Conservation (phyloP, 2,113 vertebrate genomes). For the Ibidorhyncha struthersii region DNA sequence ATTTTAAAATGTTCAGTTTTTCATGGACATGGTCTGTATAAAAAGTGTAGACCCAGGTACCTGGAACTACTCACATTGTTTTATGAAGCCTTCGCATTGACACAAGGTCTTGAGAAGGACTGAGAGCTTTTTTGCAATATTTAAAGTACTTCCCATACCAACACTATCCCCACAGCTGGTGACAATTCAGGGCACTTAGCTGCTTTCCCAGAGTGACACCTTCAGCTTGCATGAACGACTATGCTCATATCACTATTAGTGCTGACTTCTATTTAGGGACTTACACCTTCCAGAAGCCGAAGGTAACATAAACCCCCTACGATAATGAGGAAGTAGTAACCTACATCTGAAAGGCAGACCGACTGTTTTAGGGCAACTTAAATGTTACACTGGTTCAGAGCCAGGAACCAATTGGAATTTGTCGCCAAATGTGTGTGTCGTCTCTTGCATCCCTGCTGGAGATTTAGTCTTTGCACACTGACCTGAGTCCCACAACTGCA, state of each 20-base stretch:
- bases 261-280: background rate
- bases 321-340: background rate
- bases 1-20: background rate
- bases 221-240: background rate
- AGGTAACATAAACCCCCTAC: background rate
- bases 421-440: background rate
- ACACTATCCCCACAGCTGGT: background rate
- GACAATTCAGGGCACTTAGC: background rate
- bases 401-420: background rate
- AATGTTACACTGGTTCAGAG: background rate
- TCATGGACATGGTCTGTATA: background rate
- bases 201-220: background rate
- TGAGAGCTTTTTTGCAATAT: background rate
- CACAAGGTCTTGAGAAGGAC: accelerated
- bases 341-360: background rate
- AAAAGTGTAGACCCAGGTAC: background rate
- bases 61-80: background rate
- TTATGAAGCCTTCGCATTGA: background rate
- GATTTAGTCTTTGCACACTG: background rate
- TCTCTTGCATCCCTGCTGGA: background rate
- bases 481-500: background rate
- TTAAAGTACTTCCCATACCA: background rate
- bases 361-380: background rate
- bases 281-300: background rate
- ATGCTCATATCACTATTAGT: background rate